A percentile compares a stretch with the other conserved stretches of the same genome.
phyloP scores from a whole-genome alignment of 2,888 invertebrate species.

The Malthinus seriepunctatus region DNA sequence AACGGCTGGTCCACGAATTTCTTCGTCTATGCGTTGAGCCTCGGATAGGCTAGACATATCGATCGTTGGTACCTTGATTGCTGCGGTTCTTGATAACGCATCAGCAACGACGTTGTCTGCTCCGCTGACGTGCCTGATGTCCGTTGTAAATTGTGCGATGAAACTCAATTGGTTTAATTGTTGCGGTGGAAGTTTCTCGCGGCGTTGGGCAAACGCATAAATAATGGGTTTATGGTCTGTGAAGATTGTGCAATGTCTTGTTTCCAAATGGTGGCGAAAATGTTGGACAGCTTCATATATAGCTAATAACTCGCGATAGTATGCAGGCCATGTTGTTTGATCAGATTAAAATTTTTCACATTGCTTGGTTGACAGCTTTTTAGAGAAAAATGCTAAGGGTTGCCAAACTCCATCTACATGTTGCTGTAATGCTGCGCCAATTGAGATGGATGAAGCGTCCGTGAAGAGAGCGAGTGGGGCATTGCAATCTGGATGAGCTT shows the following conservation, averaged over 20 bases:
- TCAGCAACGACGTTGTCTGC: no score
- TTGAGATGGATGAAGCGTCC: constrained; percentile 48
- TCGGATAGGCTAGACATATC: no score
- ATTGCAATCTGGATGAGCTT: constrained; percentile 24
- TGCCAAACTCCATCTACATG: constrained; percentile 35
- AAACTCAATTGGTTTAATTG: no score
- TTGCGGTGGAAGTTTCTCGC: neutral
- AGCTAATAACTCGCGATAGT: constrained; percentile 49
- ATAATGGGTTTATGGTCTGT: neutral
- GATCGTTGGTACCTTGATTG: no score
- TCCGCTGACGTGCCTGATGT: no score
- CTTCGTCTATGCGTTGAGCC: no score
- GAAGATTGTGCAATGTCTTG: constrained; percentile 28
- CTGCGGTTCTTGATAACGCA: no score
- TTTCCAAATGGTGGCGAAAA: constrained; percentile 49
- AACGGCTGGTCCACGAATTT: no score
- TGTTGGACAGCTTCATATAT: constrained; percentile 46
- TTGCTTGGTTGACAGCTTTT: no score
- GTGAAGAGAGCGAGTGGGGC: constrained; percentile 40
- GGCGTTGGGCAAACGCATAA: neutral
- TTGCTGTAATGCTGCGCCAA: constrained; percentile 50
- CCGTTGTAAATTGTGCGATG: neutral
- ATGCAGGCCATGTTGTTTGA: no score
- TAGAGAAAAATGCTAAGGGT: constrained; percentile 48
- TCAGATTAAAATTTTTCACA: no score